A percentile compares a stretch with the other conserved stretches of the same genome.
These are phyloP conservation scores for Alectura lathami DNA, from an alignment of 2,113 vertebrate genomes.

Conservation along the genomic window DNA sequence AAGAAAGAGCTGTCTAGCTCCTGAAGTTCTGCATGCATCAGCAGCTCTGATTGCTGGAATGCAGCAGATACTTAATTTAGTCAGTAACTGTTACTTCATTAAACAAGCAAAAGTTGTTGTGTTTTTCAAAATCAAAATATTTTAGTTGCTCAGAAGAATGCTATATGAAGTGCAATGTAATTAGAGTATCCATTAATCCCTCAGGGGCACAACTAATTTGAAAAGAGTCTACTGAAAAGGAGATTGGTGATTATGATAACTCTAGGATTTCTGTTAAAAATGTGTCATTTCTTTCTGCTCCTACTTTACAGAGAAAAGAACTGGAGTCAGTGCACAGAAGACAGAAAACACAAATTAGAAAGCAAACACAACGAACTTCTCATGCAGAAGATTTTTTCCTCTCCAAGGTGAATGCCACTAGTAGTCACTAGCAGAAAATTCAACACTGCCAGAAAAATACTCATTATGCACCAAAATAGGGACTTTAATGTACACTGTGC, in stretches of 20 bases:
- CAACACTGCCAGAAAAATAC: neutral
- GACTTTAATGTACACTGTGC: neutral
- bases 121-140: neutral
- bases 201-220: neutral
- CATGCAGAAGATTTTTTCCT: neutral
- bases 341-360: neutral
- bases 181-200: neutral
- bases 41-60: neutral
- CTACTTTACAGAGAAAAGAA: neutral
- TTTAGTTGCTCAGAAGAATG: neutral
- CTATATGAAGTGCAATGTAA: neutral
- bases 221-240: constrained; percentile 1
- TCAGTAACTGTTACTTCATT: neutral
- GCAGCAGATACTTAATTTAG: neutral
- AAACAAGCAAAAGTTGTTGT: neutral
- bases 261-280: neutral
- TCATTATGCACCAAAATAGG: neutral
- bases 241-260: neutral
- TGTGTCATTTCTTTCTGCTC: neutral
- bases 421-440: neutral
- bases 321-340: neutral
- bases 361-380: neutral
- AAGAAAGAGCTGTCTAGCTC: neutral
- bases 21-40: neutral
- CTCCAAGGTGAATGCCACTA: neutral